A percentile compares a stretch with the other conserved stretches of the same genome.
These are phyloP conservation scores for Galbula dea DNA, from an alignment of 2,113 vertebrate genomes.

Conservation along the genomic window DNA sequence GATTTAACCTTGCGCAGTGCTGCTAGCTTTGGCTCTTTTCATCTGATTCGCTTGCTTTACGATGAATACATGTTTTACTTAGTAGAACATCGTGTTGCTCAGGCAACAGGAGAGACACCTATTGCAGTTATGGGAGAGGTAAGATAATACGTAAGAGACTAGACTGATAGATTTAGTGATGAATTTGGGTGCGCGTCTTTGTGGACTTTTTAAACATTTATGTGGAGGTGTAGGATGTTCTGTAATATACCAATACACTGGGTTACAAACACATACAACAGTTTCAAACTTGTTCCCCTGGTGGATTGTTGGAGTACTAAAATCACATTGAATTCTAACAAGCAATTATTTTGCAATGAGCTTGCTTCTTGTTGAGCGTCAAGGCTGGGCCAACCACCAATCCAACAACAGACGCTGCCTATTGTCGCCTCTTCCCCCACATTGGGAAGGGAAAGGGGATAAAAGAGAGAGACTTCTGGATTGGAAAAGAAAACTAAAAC, in stretches of 20 bases:
- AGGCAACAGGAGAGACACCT: constrained; percentile 83
- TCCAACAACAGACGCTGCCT: no score
- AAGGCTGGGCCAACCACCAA: no score
- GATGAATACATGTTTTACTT: constrained; percentile 87
- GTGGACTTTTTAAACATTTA: background rate
- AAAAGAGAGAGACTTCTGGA: no score
- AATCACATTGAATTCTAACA: background rate
- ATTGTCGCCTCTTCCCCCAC: no score
- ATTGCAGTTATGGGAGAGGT: constrained; percentile 87
- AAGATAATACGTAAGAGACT: constrained; percentile 45
- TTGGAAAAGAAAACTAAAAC: no score
- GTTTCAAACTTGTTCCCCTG: background rate
- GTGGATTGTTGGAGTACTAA: background rate
- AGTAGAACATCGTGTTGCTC: constrained; percentile 83
- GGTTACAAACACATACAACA: background rate
- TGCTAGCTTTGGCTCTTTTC: constrained; percentile 86
- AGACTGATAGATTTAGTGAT: background rate
- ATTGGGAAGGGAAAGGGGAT: no score
- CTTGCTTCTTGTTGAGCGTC: no score
- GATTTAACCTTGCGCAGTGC: constrained; percentile 84
- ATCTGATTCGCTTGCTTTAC: constrained; percentile 83
- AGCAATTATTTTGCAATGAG: background rate
- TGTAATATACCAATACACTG: background rate
- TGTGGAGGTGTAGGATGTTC: background rate
- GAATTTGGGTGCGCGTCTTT: background rate